These are phyloP conservation scores for cat (Felis catus) DNA, from an alignment of 2,113 vertebrate species.

Conservation along the genomic window F.catus_Fca126_mat1.0 CM031427.1:1625501-1626000, in stretches of 20 bases:
- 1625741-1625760: no score
- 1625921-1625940: not conserved
- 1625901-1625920: not conserved
- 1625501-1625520: not conserved
- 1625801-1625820: rapidly evolving
- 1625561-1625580: not conserved
- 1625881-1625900: not conserved
- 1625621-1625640: not conserved
- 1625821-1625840: not conserved
- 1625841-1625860: rapidly evolving
- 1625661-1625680: not conserved
- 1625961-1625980: conserved; percentile 13
- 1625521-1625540: not conserved
- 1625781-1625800: no score
- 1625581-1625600: not conserved
- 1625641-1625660: not conserved
- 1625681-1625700: not conserved
- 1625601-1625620: not conserved
- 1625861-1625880: not conserved
- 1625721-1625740: not conserved
- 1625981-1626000: conserved; percentile 45
- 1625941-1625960: not conserved
- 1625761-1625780: not conserved
- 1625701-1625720: not conserved
- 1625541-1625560: not conserved